Evolutionary conservation across 2,888 invertebrate species (phyloP).

Genomic region (Xylota sylvarum): DNA sequence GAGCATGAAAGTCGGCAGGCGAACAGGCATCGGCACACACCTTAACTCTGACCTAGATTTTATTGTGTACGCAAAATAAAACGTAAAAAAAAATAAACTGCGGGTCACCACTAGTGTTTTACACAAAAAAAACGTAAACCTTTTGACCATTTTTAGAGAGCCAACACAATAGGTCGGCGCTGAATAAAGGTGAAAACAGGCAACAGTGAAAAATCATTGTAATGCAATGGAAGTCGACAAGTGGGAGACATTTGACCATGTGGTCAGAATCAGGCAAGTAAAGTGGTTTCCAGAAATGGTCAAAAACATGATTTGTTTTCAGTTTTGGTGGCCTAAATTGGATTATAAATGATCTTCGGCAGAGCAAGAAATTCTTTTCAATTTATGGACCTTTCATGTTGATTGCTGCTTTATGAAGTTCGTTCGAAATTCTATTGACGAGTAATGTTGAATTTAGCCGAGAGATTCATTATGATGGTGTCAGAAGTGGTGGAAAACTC

Average conservation of each 20-base stretch:
- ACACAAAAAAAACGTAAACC: constrained; percentile 40
- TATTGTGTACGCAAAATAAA: constrained; percentile 25
- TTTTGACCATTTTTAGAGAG: constrained; percentile 68
- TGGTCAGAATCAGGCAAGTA: constrained; percentile 44
- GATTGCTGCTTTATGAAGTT: not conserved
- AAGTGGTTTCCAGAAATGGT: constrained; percentile 52
- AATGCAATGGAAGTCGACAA: constrained; percentile 50
- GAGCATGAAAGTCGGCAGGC: constrained; percentile 53
- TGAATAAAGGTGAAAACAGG: constrained; percentile 28
- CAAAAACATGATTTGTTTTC: constrained; percentile 57
- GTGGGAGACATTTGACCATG: constrained; percentile 66
- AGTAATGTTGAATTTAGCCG: too few relatives aligned
- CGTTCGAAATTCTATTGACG: too few relatives aligned
- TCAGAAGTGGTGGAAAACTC: not conserved
- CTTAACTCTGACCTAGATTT: constrained; percentile 67
- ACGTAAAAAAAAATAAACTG: not conserved
- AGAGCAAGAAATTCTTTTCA: constrained; percentile 7
- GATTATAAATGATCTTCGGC: not conserved
- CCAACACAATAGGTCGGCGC: constrained; percentile 52
- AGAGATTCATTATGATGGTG: too few relatives aligned
- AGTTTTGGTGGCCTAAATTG: constrained; percentile 44
- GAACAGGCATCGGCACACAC: constrained; percentile 46
- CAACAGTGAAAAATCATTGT: constrained; percentile 35
- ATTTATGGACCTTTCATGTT: constrained; percentile 18
- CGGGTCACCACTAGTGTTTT: constrained; percentile 47